Base-by-base conservation (phyloP, 2,113 vertebrate species). In the Microcebus murinus region DNA sequence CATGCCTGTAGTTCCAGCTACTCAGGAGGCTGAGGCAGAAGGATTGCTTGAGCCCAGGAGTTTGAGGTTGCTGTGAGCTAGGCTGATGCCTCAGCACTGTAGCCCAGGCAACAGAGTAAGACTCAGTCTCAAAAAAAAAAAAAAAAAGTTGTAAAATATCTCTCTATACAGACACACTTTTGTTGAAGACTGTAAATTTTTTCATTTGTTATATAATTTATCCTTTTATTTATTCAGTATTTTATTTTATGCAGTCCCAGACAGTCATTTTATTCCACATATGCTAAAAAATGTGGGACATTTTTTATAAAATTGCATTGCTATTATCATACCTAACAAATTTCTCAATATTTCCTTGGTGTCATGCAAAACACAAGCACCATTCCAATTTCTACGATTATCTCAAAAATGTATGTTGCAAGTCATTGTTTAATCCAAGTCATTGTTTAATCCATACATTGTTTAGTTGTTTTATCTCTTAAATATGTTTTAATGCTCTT, bases 391-490 rank as follows among this genome's bases (percentile, higher is more conserved):
- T 57, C 48, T 8, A 42, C 55, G 3, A 20, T 90, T 79, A 61
- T 89, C 27, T 96, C 4, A 94, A 84, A 96, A 85, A 70, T 50
- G 31, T 77, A 25, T 87, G 31, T 76, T 55, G 73, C 3, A 77
- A 63, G 48, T 87, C 13, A 29, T 55, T 67, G 1, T 67, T 94
- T 91, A 68, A 88, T 20, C 20, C 70, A 92, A 96, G 42, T 42
- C 42, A 42, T 42, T 42, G 42, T 42, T 42, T 42, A 86, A 25
- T 52, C 2, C 39, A 39, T 8, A 34, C 3, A 34, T 87, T 83
- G 68, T 70, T 70, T 88, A 7, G 29, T 95, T 84, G 25, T 36
- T 90, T 18, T 23, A 25, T 67, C 15, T 68, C 10, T 67, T 14
- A 71, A 52, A 42, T 67, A 18, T 83, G 25, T 77, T 21, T n/a